A percentile compares a stretch with the other conserved stretches of the same genome.
These are phyloP conservation scores for Drosophila neotestacea DNA, from an alignment of 2,888 invertebrate species.

Conservation along the genomic window DNA sequence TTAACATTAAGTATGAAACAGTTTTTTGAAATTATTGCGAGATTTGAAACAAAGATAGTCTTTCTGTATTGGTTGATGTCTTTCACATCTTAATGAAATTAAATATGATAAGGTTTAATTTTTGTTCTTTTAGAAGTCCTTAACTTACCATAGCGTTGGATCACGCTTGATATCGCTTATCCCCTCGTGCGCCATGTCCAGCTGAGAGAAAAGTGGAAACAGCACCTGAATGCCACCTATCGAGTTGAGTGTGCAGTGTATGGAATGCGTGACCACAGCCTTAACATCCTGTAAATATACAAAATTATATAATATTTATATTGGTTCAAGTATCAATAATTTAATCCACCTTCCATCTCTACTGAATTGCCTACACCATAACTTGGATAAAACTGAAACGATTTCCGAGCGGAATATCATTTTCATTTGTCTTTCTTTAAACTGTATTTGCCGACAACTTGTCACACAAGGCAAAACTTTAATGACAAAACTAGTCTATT, in stretches of 20 bases:
- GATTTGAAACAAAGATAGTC: too few species aligned
- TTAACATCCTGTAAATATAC: slow-evolving; percentile 93
- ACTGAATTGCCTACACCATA: not conserved
- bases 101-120: too few species aligned
- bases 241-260: slow-evolving; percentile 99
- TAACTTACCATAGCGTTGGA: slow-evolving; percentile 93
- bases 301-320: not conserved
- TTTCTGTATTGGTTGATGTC: too few species aligned
- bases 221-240: slow-evolving; percentile 99
- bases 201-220: slow-evolving; percentile 98
- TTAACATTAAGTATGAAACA: too few species aligned
- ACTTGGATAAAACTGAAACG: too few species aligned
- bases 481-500: slow-evolving; percentile 1
- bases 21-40: too few species aligned
- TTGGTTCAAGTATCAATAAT: not conserved
- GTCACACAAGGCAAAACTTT: not conserved
- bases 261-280: slow-evolving; percentile 99
- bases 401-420: too few species aligned
- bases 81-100: too few species aligned
- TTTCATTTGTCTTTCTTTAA: too few species aligned
- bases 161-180: slow-evolving; percentile 93
- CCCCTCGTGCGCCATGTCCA: slow-evolving; percentile 96
- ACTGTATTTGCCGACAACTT: too few species aligned
- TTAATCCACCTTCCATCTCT: not conserved
- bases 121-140: not conserved